Percentiles rank a stretch among this genome's conserved stretches.
These are phyloP conservation scores for Arbacia lixula DNA, from an alignment of 53 echinoderm and acorn worm species.

Conservation along the genomic window DNA sequence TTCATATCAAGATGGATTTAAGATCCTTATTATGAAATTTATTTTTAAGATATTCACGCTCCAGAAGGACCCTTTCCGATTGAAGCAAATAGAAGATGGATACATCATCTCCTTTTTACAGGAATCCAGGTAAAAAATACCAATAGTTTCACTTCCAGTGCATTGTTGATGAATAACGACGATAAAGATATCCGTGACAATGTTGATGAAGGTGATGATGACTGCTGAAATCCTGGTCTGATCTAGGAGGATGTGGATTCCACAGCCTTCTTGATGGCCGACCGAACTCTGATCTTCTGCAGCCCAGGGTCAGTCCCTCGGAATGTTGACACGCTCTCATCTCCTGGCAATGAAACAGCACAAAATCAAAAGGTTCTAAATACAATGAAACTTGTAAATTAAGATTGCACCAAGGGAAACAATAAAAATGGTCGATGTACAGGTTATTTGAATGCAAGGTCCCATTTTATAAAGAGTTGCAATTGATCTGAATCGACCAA, in stretches of 20 bases:
- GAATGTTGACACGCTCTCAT: constrained; percentile 38
- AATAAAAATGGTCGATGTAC: background rate
- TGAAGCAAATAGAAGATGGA: too few relatives aligned
- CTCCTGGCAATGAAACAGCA: constrained; percentile 28
- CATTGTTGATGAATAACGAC: background rate
- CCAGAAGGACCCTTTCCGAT: too few relatives aligned
- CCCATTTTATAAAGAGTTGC: too few relatives aligned
- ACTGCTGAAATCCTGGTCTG: background rate
- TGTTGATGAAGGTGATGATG: constrained; percentile 13
- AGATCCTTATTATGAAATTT: too few relatives aligned
- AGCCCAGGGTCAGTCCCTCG: constrained; percentile 78
- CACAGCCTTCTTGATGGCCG: constrained; percentile 24
- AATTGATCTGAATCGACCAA: too few relatives aligned
- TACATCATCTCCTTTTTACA: too few relatives aligned
- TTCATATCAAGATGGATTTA: too few relatives aligned
- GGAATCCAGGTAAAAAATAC: background rate
- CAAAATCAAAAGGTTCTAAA: background rate
- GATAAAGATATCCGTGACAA: constrained; percentile 4
- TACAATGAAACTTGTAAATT: background rate
- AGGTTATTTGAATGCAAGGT: background rate
- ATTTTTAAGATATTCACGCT: too few relatives aligned
- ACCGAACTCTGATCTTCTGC: constrained; percentile 73
- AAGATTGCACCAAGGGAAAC: background rate
- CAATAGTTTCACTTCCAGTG: background rate
- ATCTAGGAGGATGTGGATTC: background rate